A percentile compares a stretch with the other conserved stretches of the same genome.
phyloP scores from a whole-genome alignment of 2,888 invertebrate species.

The Incurvaria masculella region DNA sequence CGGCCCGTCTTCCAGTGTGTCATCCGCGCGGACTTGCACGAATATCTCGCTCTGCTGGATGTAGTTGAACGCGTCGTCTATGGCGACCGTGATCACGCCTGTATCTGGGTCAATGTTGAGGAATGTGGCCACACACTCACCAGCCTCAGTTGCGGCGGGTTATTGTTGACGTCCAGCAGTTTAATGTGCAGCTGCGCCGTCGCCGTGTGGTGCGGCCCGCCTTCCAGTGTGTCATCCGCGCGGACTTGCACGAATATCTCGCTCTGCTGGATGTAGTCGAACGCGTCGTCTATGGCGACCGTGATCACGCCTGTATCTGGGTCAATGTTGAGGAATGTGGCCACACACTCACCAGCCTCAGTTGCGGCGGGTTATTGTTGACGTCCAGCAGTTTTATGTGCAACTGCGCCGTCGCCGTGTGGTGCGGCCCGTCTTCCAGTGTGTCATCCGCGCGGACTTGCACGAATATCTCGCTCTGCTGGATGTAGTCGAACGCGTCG shows the following conservation, averaged over 20 bases:
- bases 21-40: conserved; percentile 50
- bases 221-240: conserved; percentile 45
- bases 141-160: conserved; percentile 61
- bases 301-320: conserved; percentile 52
- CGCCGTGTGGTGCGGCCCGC: conserved; percentile 35
- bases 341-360: conserved; percentile 61
- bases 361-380: conserved; percentile 69
- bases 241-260: conserved; percentile 52
- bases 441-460: conserved; percentile 53
- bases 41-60: conserved; percentile 56
- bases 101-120: conserved; percentile 48
- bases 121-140: too few relatives aligned
- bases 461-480: conserved; percentile 50
- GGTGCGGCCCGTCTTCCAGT: conserved; percentile 30
- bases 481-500: conserved; percentile 61
- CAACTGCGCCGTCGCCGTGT: conserved; percentile 52
- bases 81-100: conserved; percentile 56
- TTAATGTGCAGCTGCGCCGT: conserved; percentile 57
- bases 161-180: conserved; percentile 70
- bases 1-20: conserved; percentile 36
- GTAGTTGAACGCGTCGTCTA: conserved; percentile 57
- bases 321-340: conserved; percentile 52
- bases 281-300: conserved; percentile 50
- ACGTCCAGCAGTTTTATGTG: conserved; percentile 63
- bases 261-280: conserved; percentile 61